Evolutionary conservation across 2,113 vertebrate species (phyloP).

Genomic region (Rattus rattus): DNA sequence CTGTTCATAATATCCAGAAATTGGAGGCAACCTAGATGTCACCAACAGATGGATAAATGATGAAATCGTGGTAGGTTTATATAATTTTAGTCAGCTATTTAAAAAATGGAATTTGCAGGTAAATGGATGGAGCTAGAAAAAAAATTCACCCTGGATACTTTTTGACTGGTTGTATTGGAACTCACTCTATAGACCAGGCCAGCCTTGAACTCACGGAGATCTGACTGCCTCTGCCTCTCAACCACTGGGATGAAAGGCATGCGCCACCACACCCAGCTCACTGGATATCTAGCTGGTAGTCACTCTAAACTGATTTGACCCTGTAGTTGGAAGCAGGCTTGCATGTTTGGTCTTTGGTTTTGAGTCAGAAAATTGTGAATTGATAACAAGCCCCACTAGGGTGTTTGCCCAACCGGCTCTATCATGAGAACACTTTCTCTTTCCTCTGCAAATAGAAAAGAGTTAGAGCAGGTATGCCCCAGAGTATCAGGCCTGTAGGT

Average conservation of each 20-base stretch:
- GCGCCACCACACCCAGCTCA: neutral
- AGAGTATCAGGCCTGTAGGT: neutral
- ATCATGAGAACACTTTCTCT: neutral
- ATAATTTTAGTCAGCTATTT: neutral
- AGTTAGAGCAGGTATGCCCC: neutral
- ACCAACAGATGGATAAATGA: neutral
- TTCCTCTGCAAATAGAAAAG: neutral
- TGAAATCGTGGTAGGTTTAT: neutral
- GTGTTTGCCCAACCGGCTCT: neutral
- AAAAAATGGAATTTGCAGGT: neutral
- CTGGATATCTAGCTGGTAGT: neutral
- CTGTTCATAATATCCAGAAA: neutral
- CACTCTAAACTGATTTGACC: neutral
- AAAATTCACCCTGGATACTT: neutral
- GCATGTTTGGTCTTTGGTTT: neutral
- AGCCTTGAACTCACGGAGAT: neutral
- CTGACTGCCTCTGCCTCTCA: neutral
- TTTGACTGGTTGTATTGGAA: neutral
- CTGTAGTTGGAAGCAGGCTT: neutral
- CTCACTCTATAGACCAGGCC: neutral
- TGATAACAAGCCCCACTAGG: neutral
- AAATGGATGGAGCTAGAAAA: neutral
- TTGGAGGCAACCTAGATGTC: neutral
- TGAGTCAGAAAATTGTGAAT: slow-evolving; percentile 1
- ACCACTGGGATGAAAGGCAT: neutral